Evolutionary conservation across 2,797 vertebrate species (phyloP).

Genomic region (Brachymystax lenok): DNA sequence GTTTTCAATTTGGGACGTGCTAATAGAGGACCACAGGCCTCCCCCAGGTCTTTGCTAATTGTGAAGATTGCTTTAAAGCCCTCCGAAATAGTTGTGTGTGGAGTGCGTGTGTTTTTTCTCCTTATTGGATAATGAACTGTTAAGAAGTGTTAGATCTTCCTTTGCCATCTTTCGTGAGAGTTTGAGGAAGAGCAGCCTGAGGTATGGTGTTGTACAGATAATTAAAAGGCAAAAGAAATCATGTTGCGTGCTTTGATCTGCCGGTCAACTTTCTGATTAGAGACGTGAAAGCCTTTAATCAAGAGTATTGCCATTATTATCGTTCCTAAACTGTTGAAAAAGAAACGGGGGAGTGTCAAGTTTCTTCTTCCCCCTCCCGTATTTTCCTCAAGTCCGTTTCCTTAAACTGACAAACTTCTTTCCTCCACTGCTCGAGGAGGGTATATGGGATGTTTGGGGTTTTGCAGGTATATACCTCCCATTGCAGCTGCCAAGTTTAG

Average conservation of each 20-base stretch:
- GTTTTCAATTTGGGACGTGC: slow-evolving; percentile 94
- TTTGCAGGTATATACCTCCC: slow-evolving; percentile 28
- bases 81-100: slow-evolving; percentile 61
- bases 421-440: slow-evolving; percentile 44
- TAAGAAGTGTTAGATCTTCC: slow-evolving; percentile 99
- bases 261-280: slow-evolving; percentile 98
- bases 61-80: slow-evolving; percentile 93
- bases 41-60: slow-evolving; percentile 93
- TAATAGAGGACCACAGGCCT: slow-evolving; percentile 94
- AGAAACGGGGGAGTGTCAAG: slow-evolving; percentile 74
- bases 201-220: slow-evolving; percentile 99
- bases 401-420: slow-evolving; percentile 62
- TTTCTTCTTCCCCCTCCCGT: slow-evolving; percentile 41
- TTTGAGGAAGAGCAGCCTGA: slow-evolving; percentile 92
- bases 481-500: slow-evolving; percentile 22
- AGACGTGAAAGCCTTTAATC: slow-evolving; percentile 98
- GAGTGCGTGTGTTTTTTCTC: slow-evolving; percentile 28
- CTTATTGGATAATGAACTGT: slow-evolving; percentile 99
- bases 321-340: slow-evolving; percentile 94
- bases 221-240: slow-evolving; percentile 97
- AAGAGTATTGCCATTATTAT: slow-evolving; percentile 96
- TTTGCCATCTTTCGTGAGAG: slow-evolving; percentile 75
- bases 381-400: slow-evolving; percentile 39
- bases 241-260: slow-evolving; percentile 97
- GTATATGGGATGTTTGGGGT: slow-evolving; percentile 59